Conservation (phyloP, 2,888 invertebrate genomes). For the Dolichopus griseipennis region DNA sequence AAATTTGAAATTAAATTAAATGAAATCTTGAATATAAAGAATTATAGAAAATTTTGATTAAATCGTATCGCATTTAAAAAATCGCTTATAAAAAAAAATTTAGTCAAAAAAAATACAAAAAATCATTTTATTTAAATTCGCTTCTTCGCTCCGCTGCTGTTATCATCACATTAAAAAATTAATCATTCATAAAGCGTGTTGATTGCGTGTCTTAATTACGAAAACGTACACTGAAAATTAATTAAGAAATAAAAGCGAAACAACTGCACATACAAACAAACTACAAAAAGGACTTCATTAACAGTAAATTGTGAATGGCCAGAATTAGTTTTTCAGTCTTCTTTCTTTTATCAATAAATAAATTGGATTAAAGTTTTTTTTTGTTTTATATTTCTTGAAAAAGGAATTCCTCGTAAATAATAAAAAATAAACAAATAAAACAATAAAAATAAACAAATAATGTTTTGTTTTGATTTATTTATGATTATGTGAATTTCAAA, state of each 20-base stretch:
- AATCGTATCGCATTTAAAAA: too few relatives aligned
- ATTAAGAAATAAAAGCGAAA: background rate
- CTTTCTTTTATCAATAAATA: background rate
- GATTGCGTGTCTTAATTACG: background rate
- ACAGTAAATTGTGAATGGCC: background rate
- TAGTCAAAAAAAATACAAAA: too few relatives aligned
- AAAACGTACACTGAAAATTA: slow-evolving; percentile 4
- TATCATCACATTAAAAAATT: too few relatives aligned
- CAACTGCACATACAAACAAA: background rate
- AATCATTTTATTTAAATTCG: too few relatives aligned
- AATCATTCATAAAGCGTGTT: background rate
- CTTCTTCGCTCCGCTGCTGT: too few relatives aligned
- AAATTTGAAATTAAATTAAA: too few relatives aligned
- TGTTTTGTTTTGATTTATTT: slow-evolving; percentile 2
- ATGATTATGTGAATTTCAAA: background rate
- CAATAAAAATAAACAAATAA: background rate
- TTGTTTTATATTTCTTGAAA: background rate
- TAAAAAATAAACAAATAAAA: background rate
- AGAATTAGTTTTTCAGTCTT: background rate
- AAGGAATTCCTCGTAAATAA: too few relatives aligned
- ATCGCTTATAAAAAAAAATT: too few relatives aligned
- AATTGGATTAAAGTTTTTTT: background rate
- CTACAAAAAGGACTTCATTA: background rate
- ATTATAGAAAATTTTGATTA: too few relatives aligned
- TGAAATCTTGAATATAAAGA: too few relatives aligned